These are phyloP conservation scores for Dolomedes plantarius DNA, from an alignment of 2,888 invertebrate genomes.

Conservation along the genomic window DNA sequence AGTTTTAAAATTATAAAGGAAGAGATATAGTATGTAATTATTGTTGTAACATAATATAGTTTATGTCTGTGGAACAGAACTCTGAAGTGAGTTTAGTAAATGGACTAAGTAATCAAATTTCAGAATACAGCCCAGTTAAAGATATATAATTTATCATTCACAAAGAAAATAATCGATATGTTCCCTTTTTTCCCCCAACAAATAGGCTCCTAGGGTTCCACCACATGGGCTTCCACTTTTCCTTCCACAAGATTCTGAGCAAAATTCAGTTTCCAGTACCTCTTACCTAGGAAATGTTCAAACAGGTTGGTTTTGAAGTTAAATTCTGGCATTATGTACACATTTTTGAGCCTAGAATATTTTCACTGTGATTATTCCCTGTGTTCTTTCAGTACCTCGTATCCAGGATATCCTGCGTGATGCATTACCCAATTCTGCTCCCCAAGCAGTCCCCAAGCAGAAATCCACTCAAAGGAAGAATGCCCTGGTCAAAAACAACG, in stretches of 20 bases:
- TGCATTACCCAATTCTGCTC: conserved; percentile 31
- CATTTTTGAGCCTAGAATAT: too few species aligned
- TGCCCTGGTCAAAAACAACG: conserved; percentile 56
- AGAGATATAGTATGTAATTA: too few species aligned
- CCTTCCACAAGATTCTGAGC: conserved; percentile 70
- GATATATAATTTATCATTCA: too few species aligned
- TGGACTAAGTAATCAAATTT: too few species aligned
- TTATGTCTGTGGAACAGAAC: too few species aligned
- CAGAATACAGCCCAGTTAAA: too few species aligned
- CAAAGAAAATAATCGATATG: too few species aligned
- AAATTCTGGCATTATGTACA: too few species aligned
- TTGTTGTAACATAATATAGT: too few species aligned
- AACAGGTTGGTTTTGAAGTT: conserved; percentile 45
- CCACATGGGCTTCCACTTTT: conserved; percentile 73
- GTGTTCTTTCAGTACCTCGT: conserved; percentile 44
- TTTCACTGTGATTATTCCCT: neutral
- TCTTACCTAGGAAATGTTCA: conserved; percentile 64
- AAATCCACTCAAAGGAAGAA: conserved; percentile 63
- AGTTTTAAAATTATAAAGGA: too few species aligned
- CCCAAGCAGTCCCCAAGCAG: conserved; percentile 50
- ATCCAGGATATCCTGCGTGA: conserved; percentile 65
- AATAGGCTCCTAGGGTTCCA: conserved; percentile 73
- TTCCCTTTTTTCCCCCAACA: too few species aligned
- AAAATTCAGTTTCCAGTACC: conserved; percentile 40
- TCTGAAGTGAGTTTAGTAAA: too few species aligned